Base-by-base conservation (phyloP, 1,140 invertebrate genomes). In the Parasteatoda tepidariorum region DNA sequence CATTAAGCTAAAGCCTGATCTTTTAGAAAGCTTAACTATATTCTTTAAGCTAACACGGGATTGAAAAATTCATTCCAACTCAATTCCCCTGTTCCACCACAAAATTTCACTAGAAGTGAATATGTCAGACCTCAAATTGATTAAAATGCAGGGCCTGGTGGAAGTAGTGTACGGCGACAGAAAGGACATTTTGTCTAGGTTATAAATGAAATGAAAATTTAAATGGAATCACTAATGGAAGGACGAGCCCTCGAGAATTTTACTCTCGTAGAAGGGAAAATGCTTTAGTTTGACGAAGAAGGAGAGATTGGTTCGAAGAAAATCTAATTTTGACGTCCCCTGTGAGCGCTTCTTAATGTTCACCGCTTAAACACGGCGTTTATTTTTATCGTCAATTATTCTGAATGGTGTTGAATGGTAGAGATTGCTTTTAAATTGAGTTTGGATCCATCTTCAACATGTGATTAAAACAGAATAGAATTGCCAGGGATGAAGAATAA, bases 221-320 rank as follows among this genome's bases (percentile, higher is more conserved):
- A 78, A 78, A 78, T 78, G 74, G 33, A 66, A 78, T 78, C 34
- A 33, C 38, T 78, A 78, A 75, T 75, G 73, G 73, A 75, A 75
- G 57, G n/a, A 48, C 30, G 18, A 54, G 38, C 73, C n/a, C 73
- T n/a, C 15, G 59, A 34, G 73, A n/a, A 41, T 55, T 73, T 73
- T 57, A 59, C n/a, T 62, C 28, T n/a, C 55, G 22, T 41, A 24
- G 31, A 57, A 31, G 38, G 18, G 38, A 55, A 73, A 30, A 48
- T 18, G 73, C 7, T 38, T 55, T 34, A 71, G 26, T 55, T 71
- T 71, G 68, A 71, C 38, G 38, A 13, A 71, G 68, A 55, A 31
- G 41, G 9, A 57, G 30, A 31, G 33, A 30, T 24, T 24, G 24
- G 34, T 30, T 22, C 26, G 30, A 61, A 48, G 9, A 34, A 31